Percentiles rank a stretch among this genome's conserved stretches.
phyloP scores from a whole-genome alignment of 1,140 invertebrate species.

The Trichonephila clavipes region DNA sequence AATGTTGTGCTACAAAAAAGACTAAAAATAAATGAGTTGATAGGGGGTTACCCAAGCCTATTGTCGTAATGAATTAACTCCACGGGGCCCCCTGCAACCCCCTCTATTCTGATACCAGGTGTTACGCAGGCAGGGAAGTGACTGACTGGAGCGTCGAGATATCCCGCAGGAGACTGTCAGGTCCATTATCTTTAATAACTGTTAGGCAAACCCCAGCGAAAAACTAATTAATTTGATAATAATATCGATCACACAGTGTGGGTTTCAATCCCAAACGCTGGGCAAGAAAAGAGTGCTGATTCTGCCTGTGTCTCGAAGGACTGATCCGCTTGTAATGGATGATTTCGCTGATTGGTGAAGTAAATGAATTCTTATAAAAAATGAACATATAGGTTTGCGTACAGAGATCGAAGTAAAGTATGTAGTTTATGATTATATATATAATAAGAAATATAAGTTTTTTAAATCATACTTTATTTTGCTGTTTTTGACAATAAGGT shows the following conservation, averaged over 20 bases:
- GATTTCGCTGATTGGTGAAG: background rate
- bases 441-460: too few species aligned
- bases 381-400: too few species aligned
- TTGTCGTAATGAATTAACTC: slow-evolving; percentile 74
- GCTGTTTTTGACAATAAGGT: too few species aligned
- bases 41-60: slow-evolving; percentile 62
- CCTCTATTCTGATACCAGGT: slow-evolving; percentile 48
- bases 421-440: too few species aligned
- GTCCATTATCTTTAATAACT: slow-evolving; percentile 73
- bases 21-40: slow-evolving; percentile 48
- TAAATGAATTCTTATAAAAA: background rate
- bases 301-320: background rate
- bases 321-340: background rate
- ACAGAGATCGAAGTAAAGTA: too few species aligned
- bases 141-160: slow-evolving; percentile 27
- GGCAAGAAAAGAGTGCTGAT: slow-evolving; percentile 12
- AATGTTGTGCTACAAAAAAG: slow-evolving; percentile 19
- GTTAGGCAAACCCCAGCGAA: slow-evolving; percentile 71
- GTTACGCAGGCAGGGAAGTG: slow-evolving; percentile 26
- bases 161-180: slow-evolving; percentile 65
- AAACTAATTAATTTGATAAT: slow-evolving; percentile 76
- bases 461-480: too few species aligned
- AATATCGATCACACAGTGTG: slow-evolving; percentile 58
- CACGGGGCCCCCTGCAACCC: background rate
- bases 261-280: slow-evolving; percentile 22